These are phyloP conservation scores for Lanistes nyassanus DNA, from an alignment of 1,140 invertebrate species.

Conservation along the genomic window DNA sequence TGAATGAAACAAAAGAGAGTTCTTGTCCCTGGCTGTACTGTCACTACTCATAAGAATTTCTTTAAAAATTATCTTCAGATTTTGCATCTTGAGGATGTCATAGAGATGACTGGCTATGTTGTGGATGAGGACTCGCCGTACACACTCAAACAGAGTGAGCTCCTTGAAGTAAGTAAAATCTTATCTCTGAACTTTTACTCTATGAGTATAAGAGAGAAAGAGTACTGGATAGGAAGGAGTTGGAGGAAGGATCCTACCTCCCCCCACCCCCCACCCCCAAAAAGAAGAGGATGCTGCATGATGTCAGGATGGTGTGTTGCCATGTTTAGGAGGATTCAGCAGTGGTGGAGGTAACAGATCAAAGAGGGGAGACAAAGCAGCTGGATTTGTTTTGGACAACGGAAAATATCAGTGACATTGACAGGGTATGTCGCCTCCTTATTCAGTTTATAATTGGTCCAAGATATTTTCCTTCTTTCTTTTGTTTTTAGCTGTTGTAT, in stretches of 20 bases:
- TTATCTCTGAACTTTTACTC: no score
- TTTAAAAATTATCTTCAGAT: conserved; percentile 41
- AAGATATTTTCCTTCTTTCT: not conserved
- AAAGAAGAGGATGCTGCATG: no score
- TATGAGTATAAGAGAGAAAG: no score
- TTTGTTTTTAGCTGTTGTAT: not conserved
- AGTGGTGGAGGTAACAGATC: conserved; percentile 50
- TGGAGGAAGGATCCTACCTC: no score
- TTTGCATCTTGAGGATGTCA: conserved; percentile 57
- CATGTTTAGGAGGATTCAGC: conserved; percentile 48
- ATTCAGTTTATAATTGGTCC: not conserved
- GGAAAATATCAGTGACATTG: conserved; percentile 53
- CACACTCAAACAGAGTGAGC: conserved; percentile 46
- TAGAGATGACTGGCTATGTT: conserved; percentile 58
- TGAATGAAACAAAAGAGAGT: not conserved
- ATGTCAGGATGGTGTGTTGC: not conserved
- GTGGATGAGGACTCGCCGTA: conserved; percentile 62
- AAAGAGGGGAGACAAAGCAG: conserved; percentile 49
- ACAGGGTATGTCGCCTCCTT: conserved; percentile 39
- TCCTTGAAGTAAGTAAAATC: conserved; percentile 45
- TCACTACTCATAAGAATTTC: not conserved
- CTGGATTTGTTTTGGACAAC: conserved; percentile 56
- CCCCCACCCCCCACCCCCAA: not conserved
- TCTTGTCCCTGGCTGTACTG: not conserved
- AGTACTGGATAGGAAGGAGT: no score